Evolutionary conservation across 2,888 invertebrate species (phyloP), one percentile per base, ranked within the genome.

Genomic region (Cryptocephalus moraei): DNA sequence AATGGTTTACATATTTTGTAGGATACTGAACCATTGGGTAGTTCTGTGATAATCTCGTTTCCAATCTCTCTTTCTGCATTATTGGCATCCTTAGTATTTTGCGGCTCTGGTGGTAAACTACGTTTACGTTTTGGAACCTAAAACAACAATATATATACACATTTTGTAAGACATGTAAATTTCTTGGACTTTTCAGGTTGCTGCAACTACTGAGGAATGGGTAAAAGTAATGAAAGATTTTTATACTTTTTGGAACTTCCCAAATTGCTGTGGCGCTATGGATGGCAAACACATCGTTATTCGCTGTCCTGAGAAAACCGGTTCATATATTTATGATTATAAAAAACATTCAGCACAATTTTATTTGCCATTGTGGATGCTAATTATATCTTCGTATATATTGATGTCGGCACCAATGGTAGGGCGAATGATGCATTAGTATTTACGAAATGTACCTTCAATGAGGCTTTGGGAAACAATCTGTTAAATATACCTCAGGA

Each of bases 191-290:
- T n/a, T n/a, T n/a, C n/a, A n/a, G n/a, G n/a, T n/a, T n/a, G n/a
- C n/a, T n/a, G n/a, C 6, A 22, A 42, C 38, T 2, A 13, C 8
- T 12, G n/a, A 46, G 33, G 39, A 43, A 12, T 47, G 41, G 44
- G 12, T 34, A 22, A 36, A 44, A 2, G 48, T 56, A 47, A 51
- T 49, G 48, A 39, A 44, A 41, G 49, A 52, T 45, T 52, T 46
- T 48, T 49, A 51, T 39, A 51, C 39, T 39, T 11, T 49, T 43
- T 54, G 50, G 53, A 54, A 54, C 44, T 55, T 52, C 40, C 46
- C 48, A 12, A 48, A 46, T n/a, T 45, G 45, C 32, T 51, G 33
- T 36, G 32, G 39, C 8, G 42, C 38, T 10, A 46, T 46, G 42
- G 42, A 46, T 12, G 42, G 38, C 48, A 55, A 55, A 45, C 49